Evolutionary conservation across 2,113 vertebrate genomes (phyloP), one percentile per base, ranked within the genome.

Genomic region (Phaethon lepturus): DNA sequence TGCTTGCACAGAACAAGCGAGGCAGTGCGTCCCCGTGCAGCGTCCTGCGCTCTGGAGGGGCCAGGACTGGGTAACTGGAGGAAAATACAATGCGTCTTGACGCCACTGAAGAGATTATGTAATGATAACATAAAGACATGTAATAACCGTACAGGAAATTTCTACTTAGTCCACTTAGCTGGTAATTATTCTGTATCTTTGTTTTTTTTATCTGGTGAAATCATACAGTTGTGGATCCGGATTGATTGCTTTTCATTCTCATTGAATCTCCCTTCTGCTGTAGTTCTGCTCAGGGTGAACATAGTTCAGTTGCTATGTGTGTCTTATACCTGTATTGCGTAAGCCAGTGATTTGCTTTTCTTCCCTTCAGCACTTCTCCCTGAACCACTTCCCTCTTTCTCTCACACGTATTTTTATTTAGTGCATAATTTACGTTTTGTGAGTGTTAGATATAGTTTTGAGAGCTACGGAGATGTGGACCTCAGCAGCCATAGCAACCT

Each of bases 361-460:
- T 79, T 90, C 66, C 50, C 49, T 89, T 81, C 45, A 79, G 42
- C 22, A 5, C 50, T 53, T 31, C 22, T 89, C 7, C 31, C 42
- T 66, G 71, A 55, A n/a, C 71, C 11, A n/a, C 52, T 72, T 77
- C 42, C 17, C 6, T 66, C 31, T 49, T 42, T 76, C 42, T 87
- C 56, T 78, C 17, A 13, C n/a, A 62, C 17, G 9, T 58, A 8
- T 86, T 90, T 91, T 90, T 92, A 86, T 94, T 75, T 89, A 81
- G 58, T 33, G 13, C 25, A 31, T 59, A 79, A 90, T 89, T 95
- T 90, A 85, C 29, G 33, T 55, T 82, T 94, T 82, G 3, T 84
- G 82, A 86, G 60, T 59, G 31, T 93, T 89, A 62, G 35, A 38
- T 90, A 93, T 93, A 62, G 33, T 87, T 74, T 76, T 84, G 90